Percentiles rank a stretch among this genome's conserved stretches.
Evolutionary conservation across 1,140 invertebrate species (phyloP).

Genomic region (Nomia melanderi): DNA sequence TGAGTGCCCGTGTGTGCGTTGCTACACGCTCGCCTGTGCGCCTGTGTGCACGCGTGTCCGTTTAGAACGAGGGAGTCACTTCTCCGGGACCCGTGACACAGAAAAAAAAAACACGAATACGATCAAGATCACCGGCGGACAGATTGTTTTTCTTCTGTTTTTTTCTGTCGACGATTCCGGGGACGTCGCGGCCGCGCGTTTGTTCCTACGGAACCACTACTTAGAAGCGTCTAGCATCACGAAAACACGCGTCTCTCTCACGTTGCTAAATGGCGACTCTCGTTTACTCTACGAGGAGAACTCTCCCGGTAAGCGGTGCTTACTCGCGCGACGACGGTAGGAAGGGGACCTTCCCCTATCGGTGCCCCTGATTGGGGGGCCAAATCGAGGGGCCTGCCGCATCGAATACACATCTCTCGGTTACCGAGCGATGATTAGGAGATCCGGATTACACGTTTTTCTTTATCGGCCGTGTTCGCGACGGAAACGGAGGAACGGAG

Average conservation of each 20-base stretch:
- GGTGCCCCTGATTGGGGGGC: slow-evolving; percentile 48
- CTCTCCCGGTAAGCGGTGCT: slow-evolving; percentile 55
- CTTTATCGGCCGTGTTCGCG: too few species aligned
- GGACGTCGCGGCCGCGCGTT: background rate
- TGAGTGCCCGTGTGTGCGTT: too few species aligned
- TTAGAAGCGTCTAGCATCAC: background rate
- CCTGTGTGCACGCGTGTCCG: background rate
- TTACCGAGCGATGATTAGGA: background rate
- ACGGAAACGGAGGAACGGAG: too few species aligned
- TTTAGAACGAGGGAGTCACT: slow-evolving; percentile 21
- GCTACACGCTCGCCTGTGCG: too few species aligned
- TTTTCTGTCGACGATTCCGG: slow-evolving; percentile 1
- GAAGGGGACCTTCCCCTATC: slow-evolving; percentile 62
- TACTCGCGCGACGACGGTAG: slow-evolving; percentile 36
- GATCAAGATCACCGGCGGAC: slow-evolving; percentile 35
- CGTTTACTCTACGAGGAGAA: slow-evolving; percentile 47
- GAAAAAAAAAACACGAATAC: slow-evolving; percentile 41
- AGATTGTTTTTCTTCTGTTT: background rate
- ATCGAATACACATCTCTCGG: background rate
- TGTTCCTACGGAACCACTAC: background rate
- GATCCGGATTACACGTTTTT: background rate
- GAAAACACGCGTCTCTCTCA: slow-evolving; percentile 46
- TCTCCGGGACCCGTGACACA: slow-evolving; percentile 51
- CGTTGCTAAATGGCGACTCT: slow-evolving; percentile 56
- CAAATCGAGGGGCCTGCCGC: slow-evolving; percentile 23